Conservation (phyloP, 2,888 invertebrate species). For the Metacarcinus magister region DNA sequence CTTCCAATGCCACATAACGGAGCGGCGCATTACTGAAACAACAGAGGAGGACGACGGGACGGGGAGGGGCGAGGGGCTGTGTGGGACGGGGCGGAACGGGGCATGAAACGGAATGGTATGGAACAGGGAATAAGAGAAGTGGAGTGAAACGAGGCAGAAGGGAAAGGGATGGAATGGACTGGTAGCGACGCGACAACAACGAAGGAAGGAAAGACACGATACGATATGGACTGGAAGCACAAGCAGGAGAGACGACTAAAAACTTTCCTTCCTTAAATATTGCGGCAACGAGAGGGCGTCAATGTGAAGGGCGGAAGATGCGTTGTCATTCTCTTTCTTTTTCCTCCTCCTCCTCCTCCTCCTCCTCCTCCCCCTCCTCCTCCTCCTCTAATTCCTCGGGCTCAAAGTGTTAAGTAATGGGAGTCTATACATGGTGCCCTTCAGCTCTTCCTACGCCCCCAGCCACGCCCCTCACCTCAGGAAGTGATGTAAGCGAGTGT, state of each 20-base stretch:
- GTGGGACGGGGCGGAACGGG: background rate
- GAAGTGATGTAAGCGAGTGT: background rate
- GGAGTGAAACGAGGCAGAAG: background rate
- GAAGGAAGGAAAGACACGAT: background rate
- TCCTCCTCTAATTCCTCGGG: no score
- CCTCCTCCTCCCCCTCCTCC: background rate
- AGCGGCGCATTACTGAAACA: background rate
- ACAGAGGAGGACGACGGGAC: background rate
- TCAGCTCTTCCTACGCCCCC: conserved; percentile 29
- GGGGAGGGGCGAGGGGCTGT: background rate
- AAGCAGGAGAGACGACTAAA: background rate
- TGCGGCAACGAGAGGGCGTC: background rate
- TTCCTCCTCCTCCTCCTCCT: background rate
- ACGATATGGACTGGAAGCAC: background rate
- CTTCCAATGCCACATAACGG: background rate
- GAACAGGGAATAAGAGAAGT: background rate
- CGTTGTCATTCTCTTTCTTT: background rate
- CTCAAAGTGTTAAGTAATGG: background rate
- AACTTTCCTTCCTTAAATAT: background rate
- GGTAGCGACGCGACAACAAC: background rate
- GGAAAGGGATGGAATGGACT: background rate
- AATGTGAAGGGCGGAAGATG: background rate
- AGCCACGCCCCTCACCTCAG: conserved; percentile 3
- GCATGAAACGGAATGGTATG: background rate
- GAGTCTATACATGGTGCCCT: background rate